A percentile compares a stretch with the other conserved stretches of the same genome.
Evolutionary conservation across 2,113 vertebrate genomes (phyloP).

Genomic region (Sylvia atricapilla): DNA sequence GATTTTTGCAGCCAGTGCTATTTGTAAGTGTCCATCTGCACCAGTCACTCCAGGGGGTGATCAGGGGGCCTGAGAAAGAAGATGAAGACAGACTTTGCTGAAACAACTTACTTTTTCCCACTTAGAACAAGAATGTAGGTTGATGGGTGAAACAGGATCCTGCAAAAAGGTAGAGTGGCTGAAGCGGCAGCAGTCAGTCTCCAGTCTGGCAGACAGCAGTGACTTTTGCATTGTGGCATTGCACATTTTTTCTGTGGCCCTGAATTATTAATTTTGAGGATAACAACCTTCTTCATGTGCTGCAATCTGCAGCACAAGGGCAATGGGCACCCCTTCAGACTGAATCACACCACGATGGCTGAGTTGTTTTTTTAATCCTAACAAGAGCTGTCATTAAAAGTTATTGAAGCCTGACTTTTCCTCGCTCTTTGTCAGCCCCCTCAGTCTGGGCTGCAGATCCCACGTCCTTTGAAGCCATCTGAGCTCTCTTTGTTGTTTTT

Average conservation of each 20-base stretch:
- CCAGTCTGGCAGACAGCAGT: neutral
- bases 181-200: neutral
- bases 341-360: conserved; percentile 70
- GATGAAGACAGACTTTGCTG: neutral
- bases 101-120: neutral
- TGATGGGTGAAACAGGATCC: neutral
- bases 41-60: neutral
- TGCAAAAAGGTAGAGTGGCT: neutral
- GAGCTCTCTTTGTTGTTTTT: conserved; percentile 76
- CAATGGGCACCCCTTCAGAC: conserved; percentile 58
- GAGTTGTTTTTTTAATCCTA: conserved; percentile 84
- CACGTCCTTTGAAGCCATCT: conserved; percentile 70
- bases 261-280: conserved; percentile 8
- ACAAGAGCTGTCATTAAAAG: conserved; percentile 82
- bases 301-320: neutral
- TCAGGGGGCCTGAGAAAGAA: neutral
- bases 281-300: neutral
- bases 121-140: neutral
- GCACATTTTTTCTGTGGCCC: neutral
- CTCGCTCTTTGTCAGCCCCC: conserved; percentile 74
- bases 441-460: conserved; percentile 75
- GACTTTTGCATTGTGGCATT: neutral
- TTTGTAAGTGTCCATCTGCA: neutral
- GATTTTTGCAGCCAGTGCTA: neutral
- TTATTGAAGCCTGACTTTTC: conserved; percentile 83